Evolutionary conservation across 2,888 invertebrate species (phyloP).

Genomic region (Drosophila falleni): DNA sequence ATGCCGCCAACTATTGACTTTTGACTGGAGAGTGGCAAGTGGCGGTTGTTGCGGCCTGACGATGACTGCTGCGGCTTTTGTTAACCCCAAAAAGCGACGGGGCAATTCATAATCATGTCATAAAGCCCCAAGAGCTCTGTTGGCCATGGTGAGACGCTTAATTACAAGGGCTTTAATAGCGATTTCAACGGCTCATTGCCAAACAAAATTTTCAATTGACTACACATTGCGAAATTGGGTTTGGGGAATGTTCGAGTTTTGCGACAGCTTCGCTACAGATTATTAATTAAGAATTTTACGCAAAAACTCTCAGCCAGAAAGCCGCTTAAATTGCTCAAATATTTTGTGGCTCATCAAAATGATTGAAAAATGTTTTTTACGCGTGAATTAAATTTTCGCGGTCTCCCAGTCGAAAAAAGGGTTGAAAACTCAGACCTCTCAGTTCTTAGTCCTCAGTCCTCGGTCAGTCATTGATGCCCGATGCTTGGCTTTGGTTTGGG

Average conservation of each 20-base stretch:
- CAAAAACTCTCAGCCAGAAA: slow-evolving; percentile 60
- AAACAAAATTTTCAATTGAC: slow-evolving; percentile 80
- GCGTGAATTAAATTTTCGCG: slow-evolving; percentile 82
- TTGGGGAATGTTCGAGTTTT: not conserved
- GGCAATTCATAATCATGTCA: slow-evolving; percentile 82
- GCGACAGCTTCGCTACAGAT: slow-evolving; percentile 79
- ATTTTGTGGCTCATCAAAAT: slow-evolving; percentile 81
- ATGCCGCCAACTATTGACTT: slow-evolving; percentile 77
- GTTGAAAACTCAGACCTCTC: slow-evolving; percentile 43
- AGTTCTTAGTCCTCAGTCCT: not conserved
- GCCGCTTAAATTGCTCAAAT: slow-evolving; percentile 80
- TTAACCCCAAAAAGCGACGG: slow-evolving; percentile 61
- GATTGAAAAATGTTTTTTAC: slow-evolving; percentile 76
- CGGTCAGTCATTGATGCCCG: slow-evolving; percentile 55
- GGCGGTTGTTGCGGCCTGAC: slow-evolving; percentile 42
- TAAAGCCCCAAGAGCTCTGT: slow-evolving; percentile 57
- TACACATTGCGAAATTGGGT: slow-evolving; percentile 52
- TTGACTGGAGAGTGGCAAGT: slow-evolving; percentile 50
- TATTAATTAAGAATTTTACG: slow-evolving; percentile 84
- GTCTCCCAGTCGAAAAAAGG: slow-evolving; percentile 58
- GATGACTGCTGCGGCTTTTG: slow-evolving; percentile 70
- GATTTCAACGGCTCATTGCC: slow-evolving; percentile 83
- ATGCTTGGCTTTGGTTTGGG: slow-evolving; percentile 25
- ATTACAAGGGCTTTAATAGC: slow-evolving; percentile 83
- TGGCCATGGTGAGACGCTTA: slow-evolving; percentile 76